Percentiles rank a stretch among this genome's conserved stretches.
Conservation (phyloP, 1,140 invertebrate genomes). For the Musca domestica region DNA sequence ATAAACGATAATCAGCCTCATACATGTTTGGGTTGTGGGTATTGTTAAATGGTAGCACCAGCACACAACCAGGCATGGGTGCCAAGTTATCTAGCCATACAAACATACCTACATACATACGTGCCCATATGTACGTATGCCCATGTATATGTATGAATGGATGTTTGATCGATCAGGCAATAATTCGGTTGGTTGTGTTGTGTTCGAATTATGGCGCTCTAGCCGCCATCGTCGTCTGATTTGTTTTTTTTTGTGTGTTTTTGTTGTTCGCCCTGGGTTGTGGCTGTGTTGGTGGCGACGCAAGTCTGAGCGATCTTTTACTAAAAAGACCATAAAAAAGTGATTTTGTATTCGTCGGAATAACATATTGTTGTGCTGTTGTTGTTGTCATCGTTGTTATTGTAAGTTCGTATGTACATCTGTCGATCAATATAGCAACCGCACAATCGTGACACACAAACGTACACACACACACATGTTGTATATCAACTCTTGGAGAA, state of each 20-base stretch:
- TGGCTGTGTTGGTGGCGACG: slow-evolving; percentile 7
- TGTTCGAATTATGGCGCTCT: background rate
- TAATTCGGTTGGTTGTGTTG: too few relatives aligned
- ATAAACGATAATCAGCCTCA: too few relatives aligned
- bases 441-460: too few relatives aligned
- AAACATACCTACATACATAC: too few relatives aligned
- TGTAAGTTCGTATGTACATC: background rate
- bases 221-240: background rate
- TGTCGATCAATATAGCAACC: background rate
- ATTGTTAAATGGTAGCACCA: background rate
- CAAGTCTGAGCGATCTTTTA: slow-evolving; percentile 14
- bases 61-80: background rate
- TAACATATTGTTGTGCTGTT: background rate
- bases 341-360: background rate
- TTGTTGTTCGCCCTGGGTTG: background rate
- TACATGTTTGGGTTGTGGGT: background rate
- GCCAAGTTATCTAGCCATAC: too few relatives aligned
- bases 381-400: background rate
- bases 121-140: background rate
- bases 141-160: background rate
- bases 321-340: background rate
- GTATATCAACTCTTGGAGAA: slow-evolving; percentile 7
- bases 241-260: background rate
- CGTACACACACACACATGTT: background rate
- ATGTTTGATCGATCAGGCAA: background rate